Conservation (phyloP, 23 tunicate species). For the Corella eumyota region DNA sequence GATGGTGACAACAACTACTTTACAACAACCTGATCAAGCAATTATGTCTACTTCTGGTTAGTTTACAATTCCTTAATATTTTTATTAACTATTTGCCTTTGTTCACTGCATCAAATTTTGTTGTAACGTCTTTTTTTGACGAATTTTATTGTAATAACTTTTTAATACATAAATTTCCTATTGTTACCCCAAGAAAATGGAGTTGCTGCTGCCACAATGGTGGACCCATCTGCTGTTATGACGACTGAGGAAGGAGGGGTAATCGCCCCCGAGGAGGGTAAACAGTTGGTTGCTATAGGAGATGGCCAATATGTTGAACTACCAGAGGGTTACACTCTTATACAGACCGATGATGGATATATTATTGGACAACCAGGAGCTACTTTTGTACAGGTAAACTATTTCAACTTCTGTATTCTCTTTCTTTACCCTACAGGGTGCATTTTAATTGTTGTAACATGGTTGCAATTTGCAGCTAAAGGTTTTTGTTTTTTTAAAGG, state of each 20-base stretch:
- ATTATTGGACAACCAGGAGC: constrained; percentile 93
- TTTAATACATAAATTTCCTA: too few species aligned
- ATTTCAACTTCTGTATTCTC: not conserved
- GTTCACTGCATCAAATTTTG: not conserved
- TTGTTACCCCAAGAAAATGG: too few species aligned
- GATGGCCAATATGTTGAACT: constrained; percentile 94
- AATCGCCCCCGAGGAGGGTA: constrained; percentile 62
- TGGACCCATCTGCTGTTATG: constrained; percentile 5
- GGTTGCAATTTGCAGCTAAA: too few species aligned
- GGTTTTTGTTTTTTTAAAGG: too few species aligned
- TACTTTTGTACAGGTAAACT: constrained; percentile 69
- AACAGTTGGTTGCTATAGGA: constrained; percentile 85
- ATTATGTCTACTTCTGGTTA: too few species aligned
- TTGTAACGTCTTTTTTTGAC: not conserved
- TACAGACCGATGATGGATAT: constrained; percentile 92
- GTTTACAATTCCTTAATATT: too few species aligned
- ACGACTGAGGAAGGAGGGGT: constrained; percentile 37
- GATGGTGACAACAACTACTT: too few species aligned
- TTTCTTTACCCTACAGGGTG: too few species aligned
- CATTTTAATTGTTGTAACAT: too few species aligned
- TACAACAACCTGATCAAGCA: too few species aligned
- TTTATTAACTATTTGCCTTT: too few species aligned
- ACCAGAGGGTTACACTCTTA: constrained; percentile 90
- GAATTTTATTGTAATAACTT: not conserved
- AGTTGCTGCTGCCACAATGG: too few species aligned